Evolutionary conservation across 1,140 invertebrate genomes (phyloP).

Genomic region (Gryllus bimaculatus): DNA sequence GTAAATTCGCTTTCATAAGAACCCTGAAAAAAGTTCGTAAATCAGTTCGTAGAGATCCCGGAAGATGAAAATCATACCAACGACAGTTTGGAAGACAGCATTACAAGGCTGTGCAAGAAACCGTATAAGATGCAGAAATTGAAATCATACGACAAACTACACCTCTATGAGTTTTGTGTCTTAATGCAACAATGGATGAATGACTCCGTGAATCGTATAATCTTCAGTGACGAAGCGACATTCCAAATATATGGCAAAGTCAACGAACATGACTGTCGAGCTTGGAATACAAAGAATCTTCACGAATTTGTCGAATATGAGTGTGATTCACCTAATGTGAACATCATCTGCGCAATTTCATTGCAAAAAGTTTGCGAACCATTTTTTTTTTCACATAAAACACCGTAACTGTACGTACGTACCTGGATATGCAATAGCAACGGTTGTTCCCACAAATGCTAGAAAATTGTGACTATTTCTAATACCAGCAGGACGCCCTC

Average conservation of each 20-base stretch:
- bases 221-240: conserved; percentile 8
- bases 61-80: background rate
- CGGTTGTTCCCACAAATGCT: no score
- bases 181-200: background rate
- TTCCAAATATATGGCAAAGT: background rate
- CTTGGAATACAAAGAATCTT: background rate
- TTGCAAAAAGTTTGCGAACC: no score
- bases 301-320: conserved; percentile 3
- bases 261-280: background rate
- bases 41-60: background rate
- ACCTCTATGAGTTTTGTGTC: background rate
- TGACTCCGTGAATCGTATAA: background rate
- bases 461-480: no score
- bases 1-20: no score
- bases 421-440: no score
- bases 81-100: background rate
- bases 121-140: background rate
- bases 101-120: background rate
- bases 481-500: no score
- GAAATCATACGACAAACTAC: background rate
- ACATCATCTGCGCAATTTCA: background rate
- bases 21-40: no score
- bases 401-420: no score
- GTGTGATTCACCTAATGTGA: conserved; percentile 1
- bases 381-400: no score